Evolutionary conservation across 2,113 vertebrate genomes (phyloP).

Genomic region (Corvus moneduloides): DNA sequence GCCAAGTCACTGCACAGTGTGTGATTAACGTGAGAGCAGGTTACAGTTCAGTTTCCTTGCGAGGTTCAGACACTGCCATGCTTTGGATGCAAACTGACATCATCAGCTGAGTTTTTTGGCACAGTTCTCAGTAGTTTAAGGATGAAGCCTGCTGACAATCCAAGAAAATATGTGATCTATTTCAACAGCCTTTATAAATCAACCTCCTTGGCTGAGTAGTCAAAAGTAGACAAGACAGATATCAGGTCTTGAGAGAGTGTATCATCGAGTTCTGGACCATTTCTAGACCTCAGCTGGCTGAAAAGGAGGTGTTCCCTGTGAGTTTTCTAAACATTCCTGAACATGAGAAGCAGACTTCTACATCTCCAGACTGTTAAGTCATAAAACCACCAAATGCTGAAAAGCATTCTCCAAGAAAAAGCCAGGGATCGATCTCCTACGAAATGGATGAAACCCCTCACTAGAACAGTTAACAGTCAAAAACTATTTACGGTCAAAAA

Average conservation of each 20-base stretch:
- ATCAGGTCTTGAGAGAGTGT: not conserved
- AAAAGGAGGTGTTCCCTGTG: not conserved
- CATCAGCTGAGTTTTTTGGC: constrained; percentile 37
- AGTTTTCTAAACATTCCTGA: not conserved
- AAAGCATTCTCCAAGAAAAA: not conserved
- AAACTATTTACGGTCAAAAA: not conserved
- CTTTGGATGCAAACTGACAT: constrained; percentile 47
- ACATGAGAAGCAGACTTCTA: not conserved
- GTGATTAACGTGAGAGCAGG: not conserved
- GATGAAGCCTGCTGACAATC: constrained; percentile 30
- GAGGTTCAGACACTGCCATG: not conserved
- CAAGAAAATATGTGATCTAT: constrained; percentile 39
- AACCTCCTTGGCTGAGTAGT: not conserved
- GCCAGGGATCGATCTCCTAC: not conserved
- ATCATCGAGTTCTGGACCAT: not conserved
- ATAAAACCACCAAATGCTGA: not conserved
- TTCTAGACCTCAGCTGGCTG: not conserved
- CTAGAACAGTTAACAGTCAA: not conserved
- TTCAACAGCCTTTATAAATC: constrained; percentile 35
- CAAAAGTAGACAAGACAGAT: constrained; percentile 1
- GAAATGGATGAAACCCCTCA: not conserved
- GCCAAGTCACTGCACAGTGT: not conserved
- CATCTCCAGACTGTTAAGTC: not conserved
- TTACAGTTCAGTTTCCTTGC: not conserved
- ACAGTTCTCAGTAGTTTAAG: constrained; percentile 13